Conservation (phyloP, 1,140 invertebrate species). For the Hyles vespertilio region DNA sequence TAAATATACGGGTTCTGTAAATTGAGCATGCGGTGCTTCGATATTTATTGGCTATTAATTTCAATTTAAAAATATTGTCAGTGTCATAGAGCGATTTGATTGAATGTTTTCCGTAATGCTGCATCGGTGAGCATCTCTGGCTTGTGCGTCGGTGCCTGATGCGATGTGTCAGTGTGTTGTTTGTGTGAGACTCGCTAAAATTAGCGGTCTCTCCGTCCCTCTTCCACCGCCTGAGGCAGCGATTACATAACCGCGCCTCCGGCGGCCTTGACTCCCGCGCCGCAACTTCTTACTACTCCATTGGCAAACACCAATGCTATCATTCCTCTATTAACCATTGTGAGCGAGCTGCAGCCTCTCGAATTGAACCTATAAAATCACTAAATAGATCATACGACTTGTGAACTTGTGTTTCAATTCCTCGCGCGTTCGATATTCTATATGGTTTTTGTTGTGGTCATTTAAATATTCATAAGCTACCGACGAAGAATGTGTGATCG, state of each 20-base stretch:
- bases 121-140: conserved; percentile 9
- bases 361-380: too few relatives aligned
- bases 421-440: not conserved
- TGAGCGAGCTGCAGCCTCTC: not conserved
- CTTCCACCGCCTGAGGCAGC: conserved; percentile 46
- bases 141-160: conserved; percentile 19
- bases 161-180: conserved; percentile 23
- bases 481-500: not conserved
- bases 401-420: too few relatives aligned
- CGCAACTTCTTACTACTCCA: conserved; percentile 37
- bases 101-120: not conserved
- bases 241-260: conserved; percentile 65
- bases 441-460: not conserved
- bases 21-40: too few relatives aligned
- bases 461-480: conserved; percentile 4
- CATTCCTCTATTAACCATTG: conserved; percentile 20
- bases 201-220: conserved; percentile 56
- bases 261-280: conserved; percentile 73
- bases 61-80: not conserved
- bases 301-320: conserved; percentile 43
- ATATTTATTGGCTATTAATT: too few relatives aligned
- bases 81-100: not conserved
- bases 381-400: too few relatives aligned
- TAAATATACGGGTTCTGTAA: not conserved
- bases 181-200: conserved; percentile 38